Evolutionary conservation across 2,797 vertebrate genomes (phyloP), one percentile per base, ranked within the genome.

Genomic region (Micrastur ruficollis): DNA sequence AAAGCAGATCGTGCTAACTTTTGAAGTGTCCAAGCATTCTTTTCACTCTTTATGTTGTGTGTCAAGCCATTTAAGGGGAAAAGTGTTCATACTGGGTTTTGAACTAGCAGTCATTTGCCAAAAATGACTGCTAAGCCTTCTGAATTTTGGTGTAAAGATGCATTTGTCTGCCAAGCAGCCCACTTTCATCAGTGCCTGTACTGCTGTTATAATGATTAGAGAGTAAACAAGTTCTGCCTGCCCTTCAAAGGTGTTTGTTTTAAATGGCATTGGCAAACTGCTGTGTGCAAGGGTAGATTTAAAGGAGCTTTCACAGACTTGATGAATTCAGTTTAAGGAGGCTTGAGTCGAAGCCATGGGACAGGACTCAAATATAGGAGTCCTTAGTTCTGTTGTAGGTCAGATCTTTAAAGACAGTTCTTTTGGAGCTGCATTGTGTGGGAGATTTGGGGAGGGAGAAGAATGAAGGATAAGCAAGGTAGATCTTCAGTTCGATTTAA

Each of bases 1-100:
- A 95, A 94, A 96, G 71, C 44, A 75, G 63, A 5, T 70, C 40
- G 7, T 79, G 67, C 81, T 91, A 86, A 29, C 68, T 88, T 93
- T 46, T 70, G 11, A 85, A 81, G n/a, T 53, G 63, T 73, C 40
- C 81, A 76, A 27, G 81, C 58, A 36, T 86, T 93, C 80, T 84
- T 88, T 84, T 86, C 53, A 76, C 72, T 84, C 80, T 46, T 46
- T 81, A 6, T 2, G 21, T 75, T 67, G 46, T 56, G 18, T 85
- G 63, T 86, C 34, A 55, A 92, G 58, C 76, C 82, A 85, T 96
- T 94, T 96, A 95, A 79, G 90, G 91, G 73, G 71, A 92, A 91
- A 85, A 40, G 5, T 32, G 14, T 38, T 89, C 5, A 0, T 79
- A 19, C 27, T 62, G 42, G 40, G 29, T 88, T 91, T 88, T 66